Evolutionary conservation across 2,113 vertebrate species (phyloP), one percentile per base, ranked within the genome.

Genomic region (Oplegnathus fasciatus): DNA sequence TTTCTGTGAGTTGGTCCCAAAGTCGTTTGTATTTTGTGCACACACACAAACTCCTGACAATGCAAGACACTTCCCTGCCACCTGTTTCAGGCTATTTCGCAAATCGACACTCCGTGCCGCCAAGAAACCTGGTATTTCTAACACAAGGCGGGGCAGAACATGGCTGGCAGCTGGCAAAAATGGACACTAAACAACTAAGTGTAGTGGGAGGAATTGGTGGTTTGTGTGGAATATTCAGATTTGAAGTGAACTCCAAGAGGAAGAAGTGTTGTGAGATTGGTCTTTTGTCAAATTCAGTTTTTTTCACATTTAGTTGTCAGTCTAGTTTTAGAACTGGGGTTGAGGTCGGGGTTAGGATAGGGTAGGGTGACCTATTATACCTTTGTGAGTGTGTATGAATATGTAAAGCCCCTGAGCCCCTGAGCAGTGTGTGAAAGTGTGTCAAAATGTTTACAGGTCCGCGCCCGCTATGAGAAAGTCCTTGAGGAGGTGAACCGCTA

Each of bases 401-500:
- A 26, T 73, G 54, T 22, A 1, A 37, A 14, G 6, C n/a, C 30
- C 20, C 22, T 42, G 62, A 42, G 22, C 15, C 26, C 24, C 34
- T 44, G 26, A 32, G 18, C 26, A 26, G 40, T 17, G 71, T 44
- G 28, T 80, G 5, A 70, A 34, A 28, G n/a, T 28, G 22, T 62
- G 7, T 68, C 8, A 42, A 3, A 32, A 37, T 65, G 48, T 54
- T 26, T 10, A 0, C 78, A 97, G 96, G 94, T 96, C 14, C 94
- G 95, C 0, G 86, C 82, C 15, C 95, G 95, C 64, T 97, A 97
- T 10, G 95, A 97, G 92, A 97, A 97, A 80, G 90, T 96, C 60
- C 92, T 97, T 42, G 96, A 97, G 88, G 96, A 97, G 83, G 95
- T 96, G 46, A 96, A 96, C 61, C 95, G 94, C 34, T 96, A 96